Evolutionary conservation across 2,888 invertebrate genomes (phyloP), one percentile per base, ranked within the genome.

Genomic region (Ferdinandea cuprea): DNA sequence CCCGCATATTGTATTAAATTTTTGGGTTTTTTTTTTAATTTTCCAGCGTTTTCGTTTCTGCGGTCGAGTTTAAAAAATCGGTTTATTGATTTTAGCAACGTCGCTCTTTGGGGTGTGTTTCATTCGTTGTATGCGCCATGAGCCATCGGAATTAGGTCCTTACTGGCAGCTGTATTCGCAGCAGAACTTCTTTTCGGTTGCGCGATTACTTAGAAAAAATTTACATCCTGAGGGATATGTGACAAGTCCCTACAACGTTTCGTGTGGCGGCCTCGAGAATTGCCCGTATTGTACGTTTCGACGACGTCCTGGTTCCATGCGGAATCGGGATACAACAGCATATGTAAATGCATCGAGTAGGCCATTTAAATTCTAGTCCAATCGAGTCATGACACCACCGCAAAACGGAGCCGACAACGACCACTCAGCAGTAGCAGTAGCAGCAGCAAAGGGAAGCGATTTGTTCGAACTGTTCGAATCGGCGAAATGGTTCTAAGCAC

Each of bases 401-500:
- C 72, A 61, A 50, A 54, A 54, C 66, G 68, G 42, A 48, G 44
- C 37, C 50, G 46, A 63, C 50, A 35, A 83, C 66, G 61, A 72
- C 50, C 63, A 65, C 78, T 56, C 61, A 77, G 72, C 81, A 83
- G 81, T 68, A 77, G 77, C 81, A 81, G 81, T 66, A 81, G 83
- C 78, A 83, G 72, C 74, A 71, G 80, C 58, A 80, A 69, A 48
- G 58, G 69, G 37, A 69, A 58, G 50, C 50, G 56, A 59, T 48
- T 21, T 46, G 46, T 61, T 19, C 68, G 56, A 37, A 77, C 13
- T 73, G 61, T 72, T 8, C 46, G 63, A 65, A 56, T 76, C 21
- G 81, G 63, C 40, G 88, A 80, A 87, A 94, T 94, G 94, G 94
- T 94, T 94, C 94, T 99, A 92, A 98, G 97, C 92, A 99, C 99